Conservation (phyloP, 2,888 invertebrate species). For the Hyppa rectilinea region DNA sequence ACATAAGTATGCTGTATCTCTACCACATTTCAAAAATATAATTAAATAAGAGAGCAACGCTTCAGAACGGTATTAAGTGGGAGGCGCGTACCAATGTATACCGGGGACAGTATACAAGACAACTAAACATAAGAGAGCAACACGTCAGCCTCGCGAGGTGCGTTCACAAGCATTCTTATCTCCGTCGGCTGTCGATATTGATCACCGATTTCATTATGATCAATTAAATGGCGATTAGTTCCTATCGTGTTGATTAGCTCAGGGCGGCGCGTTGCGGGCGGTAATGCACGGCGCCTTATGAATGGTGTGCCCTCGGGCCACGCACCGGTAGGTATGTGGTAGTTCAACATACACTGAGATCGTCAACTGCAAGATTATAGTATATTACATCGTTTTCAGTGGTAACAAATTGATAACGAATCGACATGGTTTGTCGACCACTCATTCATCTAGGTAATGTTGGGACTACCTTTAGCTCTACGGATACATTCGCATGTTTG, state of each 20-base stretch:
- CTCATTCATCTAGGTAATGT: not conserved
- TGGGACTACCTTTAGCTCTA: not conserved
- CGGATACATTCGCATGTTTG: not conserved
- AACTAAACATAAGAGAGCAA: not conserved
- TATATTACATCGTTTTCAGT: constrained; percentile 10
- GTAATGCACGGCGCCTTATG: not conserved
- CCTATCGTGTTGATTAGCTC: constrained; percentile 20
- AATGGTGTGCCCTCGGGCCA: not conserved
- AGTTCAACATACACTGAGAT: not conserved
- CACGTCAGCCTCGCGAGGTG: too few species aligned
- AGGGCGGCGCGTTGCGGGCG: constrained; percentile 29
- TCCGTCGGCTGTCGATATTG: not conserved
- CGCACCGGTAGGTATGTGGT: too few species aligned
- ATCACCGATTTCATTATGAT: constrained; percentile 29
- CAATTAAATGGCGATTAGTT: constrained; percentile 36
- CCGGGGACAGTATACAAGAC: not conserved
- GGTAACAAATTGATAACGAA: not conserved
- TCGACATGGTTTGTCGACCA: not conserved
- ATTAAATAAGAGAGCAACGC: too few species aligned
- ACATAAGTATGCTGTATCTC: too few species aligned
- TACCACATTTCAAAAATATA: too few species aligned
- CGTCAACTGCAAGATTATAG: constrained; percentile 5
- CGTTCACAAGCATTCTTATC: not conserved
- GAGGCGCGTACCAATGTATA: not conserved
- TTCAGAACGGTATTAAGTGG: not conserved